Evolutionary conservation across 2,797 vertebrate species (phyloP), one percentile per base, ranked within the genome.

Genomic region (Podarcis siculus): DNA sequence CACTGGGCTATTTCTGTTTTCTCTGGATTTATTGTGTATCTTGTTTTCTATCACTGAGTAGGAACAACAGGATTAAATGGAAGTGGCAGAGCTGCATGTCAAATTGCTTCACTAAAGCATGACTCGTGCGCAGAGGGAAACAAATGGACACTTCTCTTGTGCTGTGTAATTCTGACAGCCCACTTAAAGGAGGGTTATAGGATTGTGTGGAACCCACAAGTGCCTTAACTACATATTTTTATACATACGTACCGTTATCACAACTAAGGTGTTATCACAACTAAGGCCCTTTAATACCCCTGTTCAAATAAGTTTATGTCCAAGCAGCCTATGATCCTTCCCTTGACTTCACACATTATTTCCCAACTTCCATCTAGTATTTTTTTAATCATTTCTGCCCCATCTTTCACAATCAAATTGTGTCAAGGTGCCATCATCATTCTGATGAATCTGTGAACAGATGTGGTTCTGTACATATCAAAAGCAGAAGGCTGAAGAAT

Each of bases 61-160:
- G 82, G 19, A 90, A 90, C 85, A 86, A 90, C n/a, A 82, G 3
- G 78, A 85, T 89, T 85, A 90, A 86, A 64, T 79, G 73, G 45
- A 86, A 86, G 85, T 58, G 69, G 39, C 32, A 88, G 87, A 86
- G 85, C 45, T 12, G 35, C 2, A 27, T 66, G 39, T 66, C 64
- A 21, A 87, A 64, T 64, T 82, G n/a, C 83, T 82, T 77, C 66
- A 42, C 85, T 61, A 69, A 76, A 86, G 32, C 71, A 27, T 79
- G 79, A 79, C 79, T 35, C 55, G 37, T 83, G 30, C 61, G 64
- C 79, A 79, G 79, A 78, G 73, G 39, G 19, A 73, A 72, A 35
- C 15, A 71, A 66, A 79, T 30, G 66, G 75, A 25, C 27, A 13
- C 27, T 45, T 87, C 5, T 76, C 73, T 86, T n/a, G 15, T 1